Evolutionary conservation across 2,888 invertebrate genomes (phyloP).

Genomic region (Hirtodrosophila cameraria): DNA sequence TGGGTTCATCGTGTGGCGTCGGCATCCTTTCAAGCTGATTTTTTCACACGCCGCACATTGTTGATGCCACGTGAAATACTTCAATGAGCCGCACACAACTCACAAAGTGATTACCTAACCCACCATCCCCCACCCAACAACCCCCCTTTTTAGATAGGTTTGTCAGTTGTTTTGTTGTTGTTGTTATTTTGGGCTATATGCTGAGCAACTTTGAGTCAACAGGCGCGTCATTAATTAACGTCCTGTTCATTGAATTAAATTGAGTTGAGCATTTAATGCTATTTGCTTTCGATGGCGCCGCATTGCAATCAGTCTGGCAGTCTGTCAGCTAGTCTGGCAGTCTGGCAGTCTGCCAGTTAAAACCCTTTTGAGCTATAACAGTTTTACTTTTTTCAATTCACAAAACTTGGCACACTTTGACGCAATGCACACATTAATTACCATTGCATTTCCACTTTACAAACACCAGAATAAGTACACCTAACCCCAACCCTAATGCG

Average conservation of each 20-base stretch:
- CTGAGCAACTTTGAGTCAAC: conserved; percentile 38
- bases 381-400: conserved; percentile 13
- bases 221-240: conserved; percentile 60
- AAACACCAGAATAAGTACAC: conserved; percentile 49
- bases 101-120: conserved; percentile 51
- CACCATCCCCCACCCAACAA: conserved; percentile 4
- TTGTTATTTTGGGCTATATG: conserved; percentile 35
- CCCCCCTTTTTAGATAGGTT: conserved; percentile 10
- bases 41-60: conserved; percentile 72
- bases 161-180: too few relatives aligned
- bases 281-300: conserved; percentile 71
- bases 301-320: conserved; percentile 13
- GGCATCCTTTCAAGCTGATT: conserved; percentile 77
- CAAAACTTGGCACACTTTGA: conserved; percentile 50
- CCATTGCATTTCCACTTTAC: conserved; percentile 55
- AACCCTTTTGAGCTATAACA: background rate
- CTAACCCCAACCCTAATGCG: background rate
- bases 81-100: conserved; percentile 65
- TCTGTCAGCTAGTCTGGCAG: background rate
- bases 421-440: conserved; percentile 53
- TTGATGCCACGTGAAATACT: conserved; percentile 61
- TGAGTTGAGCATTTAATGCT: conserved; percentile 73
- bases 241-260: conserved; percentile 42
- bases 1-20: conserved; percentile 36
- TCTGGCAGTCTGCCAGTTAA: conserved; percentile 13